Conservation (phyloP, 1,140 invertebrate genomes). For the Listronotus bonariensis region DNA sequence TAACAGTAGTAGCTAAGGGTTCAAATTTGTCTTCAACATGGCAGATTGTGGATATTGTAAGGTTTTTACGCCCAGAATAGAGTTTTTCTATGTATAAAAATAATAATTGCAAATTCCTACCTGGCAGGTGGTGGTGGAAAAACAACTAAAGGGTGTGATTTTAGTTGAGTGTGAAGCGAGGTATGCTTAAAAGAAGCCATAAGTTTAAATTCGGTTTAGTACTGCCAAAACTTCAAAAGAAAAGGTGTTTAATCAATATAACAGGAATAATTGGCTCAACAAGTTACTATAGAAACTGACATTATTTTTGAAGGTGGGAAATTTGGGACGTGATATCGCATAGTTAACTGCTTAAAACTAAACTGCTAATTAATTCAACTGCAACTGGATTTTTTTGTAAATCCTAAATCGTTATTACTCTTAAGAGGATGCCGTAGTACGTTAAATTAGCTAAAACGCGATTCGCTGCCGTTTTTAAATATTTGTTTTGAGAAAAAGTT, state of each 20-base stretch:
- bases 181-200: background rate
- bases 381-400: too few relatives aligned
- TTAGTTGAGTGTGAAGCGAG: slow-evolving; percentile 25
- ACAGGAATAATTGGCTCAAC: background rate
- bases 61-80: background rate
- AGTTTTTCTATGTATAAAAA: background rate
- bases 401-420: too few relatives aligned
- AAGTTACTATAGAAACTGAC: background rate
- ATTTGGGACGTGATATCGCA: too few relatives aligned
- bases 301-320: too few relatives aligned
- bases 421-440: too few relatives aligned
- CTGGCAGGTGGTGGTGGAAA: slow-evolving; percentile 44
- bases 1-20: too few relatives aligned
- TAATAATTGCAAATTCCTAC: slow-evolving; percentile 8
- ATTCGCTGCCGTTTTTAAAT: too few relatives aligned
- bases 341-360: too few relatives aligned
- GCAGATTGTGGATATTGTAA: background rate
- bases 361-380: too few relatives aligned
- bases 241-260: slow-evolving; percentile 20
- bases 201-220: background rate
- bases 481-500: too few relatives aligned
- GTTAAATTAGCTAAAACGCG: too few relatives aligned
- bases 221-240: background rate
- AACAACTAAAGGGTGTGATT: slow-evolving; percentile 28
- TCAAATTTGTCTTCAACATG: background rate